Conservation (phyloP, 2,797 vertebrate species). For the Chromobotia macracanthus region DNA sequence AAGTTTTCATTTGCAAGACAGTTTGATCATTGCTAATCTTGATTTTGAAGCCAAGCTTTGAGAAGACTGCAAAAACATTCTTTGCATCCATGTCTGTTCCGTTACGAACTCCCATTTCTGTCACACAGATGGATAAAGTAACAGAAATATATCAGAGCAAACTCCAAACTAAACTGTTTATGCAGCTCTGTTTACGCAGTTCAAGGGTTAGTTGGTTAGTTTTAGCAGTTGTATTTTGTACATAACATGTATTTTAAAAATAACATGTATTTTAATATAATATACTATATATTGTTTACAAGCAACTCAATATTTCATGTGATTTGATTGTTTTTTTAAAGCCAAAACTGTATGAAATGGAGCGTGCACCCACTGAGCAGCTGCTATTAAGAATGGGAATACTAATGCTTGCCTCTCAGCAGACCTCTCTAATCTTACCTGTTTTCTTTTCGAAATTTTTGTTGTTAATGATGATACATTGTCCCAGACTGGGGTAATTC, state of each 20-base stretch:
- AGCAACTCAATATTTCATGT: not conserved
- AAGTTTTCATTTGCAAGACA: constrained; percentile 56
- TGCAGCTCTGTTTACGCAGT: too few species aligned
- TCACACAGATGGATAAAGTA: constrained; percentile 25
- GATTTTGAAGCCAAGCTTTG: constrained; percentile 66
- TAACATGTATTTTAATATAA: not conserved
- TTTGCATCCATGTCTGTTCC: constrained; percentile 75
- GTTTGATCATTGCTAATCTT: constrained; percentile 64
- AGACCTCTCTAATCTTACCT: constrained; percentile 64
- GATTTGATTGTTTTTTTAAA: not conserved
- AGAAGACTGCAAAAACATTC: constrained; percentile 57
- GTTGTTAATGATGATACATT: constrained; percentile 87
- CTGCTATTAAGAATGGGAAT: too few species aligned
- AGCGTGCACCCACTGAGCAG: too few species aligned
- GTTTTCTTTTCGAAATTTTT: constrained; percentile 80
- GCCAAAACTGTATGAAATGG: not conserved
- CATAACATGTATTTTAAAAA: too few species aligned
- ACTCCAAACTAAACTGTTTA: not conserved
- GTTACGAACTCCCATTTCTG: constrained; percentile 66
- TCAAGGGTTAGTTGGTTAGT: too few species aligned
- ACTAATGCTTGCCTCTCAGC: not conserved
- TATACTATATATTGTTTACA: not conserved
- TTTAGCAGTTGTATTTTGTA: too few species aligned
- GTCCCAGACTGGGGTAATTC: constrained; percentile 79
- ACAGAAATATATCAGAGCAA: not conserved